Percentiles rank a stretch among this genome's conserved stretches.
Evolutionary conservation across 2,113 vertebrate species (phyloP).

Genomic region (Cyanoderma ruficeps): DNA sequence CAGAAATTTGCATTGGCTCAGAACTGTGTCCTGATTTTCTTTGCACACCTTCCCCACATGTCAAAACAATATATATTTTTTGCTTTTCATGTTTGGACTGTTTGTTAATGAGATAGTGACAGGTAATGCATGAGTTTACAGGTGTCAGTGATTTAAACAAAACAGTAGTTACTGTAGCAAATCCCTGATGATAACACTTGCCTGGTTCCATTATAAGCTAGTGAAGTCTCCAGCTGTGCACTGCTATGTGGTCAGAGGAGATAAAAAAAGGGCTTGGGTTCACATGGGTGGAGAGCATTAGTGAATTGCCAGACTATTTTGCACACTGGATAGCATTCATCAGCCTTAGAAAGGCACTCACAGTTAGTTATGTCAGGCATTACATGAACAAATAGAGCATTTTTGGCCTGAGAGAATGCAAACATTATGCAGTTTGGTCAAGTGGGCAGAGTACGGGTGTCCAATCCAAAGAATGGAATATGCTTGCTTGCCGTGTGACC

Average conservation of each 20-base stretch:
- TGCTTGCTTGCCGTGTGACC: not conserved
- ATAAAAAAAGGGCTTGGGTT: not conserved
- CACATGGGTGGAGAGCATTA: not conserved
- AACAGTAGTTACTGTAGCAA: not conserved
- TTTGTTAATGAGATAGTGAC: not conserved
- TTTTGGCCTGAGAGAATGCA: constrained; percentile 32
- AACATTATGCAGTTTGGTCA: constrained; percentile 33
- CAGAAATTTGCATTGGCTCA: not conserved
- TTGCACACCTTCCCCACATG: not conserved
- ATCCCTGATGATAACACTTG: not conserved
- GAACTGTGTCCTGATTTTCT: not conserved
- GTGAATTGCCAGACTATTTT: not conserved
- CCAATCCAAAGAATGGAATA: not conserved
- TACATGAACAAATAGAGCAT: constrained; percentile 13
- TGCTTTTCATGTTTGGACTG: not conserved
- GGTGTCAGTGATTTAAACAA: not conserved
- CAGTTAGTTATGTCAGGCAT: not conserved
- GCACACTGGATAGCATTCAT: not conserved
- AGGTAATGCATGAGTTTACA: not conserved
- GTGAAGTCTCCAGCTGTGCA: not conserved
- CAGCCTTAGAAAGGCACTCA: not conserved
- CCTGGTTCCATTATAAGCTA: not conserved
- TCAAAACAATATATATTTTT: not conserved
- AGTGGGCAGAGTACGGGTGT: not conserved
- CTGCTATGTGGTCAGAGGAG: not conserved